phyloP scores from a whole-genome alignment of 1,140 invertebrate genomes.

The Hetaerina americana region DNA sequence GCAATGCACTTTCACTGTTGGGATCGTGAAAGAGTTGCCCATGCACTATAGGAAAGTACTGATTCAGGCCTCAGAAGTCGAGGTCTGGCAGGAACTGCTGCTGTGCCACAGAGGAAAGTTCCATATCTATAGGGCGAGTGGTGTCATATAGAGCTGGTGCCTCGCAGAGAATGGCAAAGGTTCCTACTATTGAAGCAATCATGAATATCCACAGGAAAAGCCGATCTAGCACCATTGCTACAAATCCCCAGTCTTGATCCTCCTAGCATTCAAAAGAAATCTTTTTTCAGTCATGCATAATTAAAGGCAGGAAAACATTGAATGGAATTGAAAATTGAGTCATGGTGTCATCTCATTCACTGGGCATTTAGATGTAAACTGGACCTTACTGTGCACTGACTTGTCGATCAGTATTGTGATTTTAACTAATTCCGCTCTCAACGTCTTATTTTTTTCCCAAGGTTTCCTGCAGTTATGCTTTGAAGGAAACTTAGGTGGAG shows the following conservation, averaged over 20 bases:
- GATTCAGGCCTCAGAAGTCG: slow-evolving; percentile 17
- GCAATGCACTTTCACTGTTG: neutral
- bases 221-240: slow-evolving; percentile 96
- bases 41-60: neutral
- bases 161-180: slow-evolving; percentile 73
- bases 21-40: neutral
- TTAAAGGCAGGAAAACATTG: too few relatives aligned
- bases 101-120: slow-evolving; percentile 67
- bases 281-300: neutral
- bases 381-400: too few relatives aligned
- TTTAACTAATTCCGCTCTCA: too few relatives aligned
- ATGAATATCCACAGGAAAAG: slow-evolving; percentile 94
- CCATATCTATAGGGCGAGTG: slow-evolving; percentile 78
- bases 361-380: too few relatives aligned
- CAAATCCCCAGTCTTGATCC: slow-evolving; percentile 98
- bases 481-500: too few relatives aligned
- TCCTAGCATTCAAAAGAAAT: slow-evolving; percentile 45
- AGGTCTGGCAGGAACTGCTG: slow-evolving; percentile 51
- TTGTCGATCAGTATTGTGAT: too few relatives aligned
- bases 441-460: too few relatives aligned
- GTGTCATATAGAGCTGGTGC: slow-evolving; percentile 83
- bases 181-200: slow-evolving; percentile 80
- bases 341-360: too few relatives aligned
- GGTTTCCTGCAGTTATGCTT: too few relatives aligned
- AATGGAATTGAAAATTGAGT: too few relatives aligned